phyloP scores from a whole-genome alignment of 1,140 invertebrate genomes.

The Rhopalosiphum padi region DNA sequence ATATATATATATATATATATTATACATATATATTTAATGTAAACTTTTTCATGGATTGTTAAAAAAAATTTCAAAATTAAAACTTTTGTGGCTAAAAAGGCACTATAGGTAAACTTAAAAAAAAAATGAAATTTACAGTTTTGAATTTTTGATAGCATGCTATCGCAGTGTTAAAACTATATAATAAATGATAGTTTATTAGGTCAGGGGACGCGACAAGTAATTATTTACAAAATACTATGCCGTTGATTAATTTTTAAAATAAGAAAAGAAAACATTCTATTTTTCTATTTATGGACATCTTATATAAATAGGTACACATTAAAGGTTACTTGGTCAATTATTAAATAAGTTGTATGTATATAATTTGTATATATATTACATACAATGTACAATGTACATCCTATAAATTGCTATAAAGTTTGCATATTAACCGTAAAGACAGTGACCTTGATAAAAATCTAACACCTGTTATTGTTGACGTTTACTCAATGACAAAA shows the following conservation, averaged over 20 bases:
- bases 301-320: background rate
- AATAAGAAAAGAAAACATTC: background rate
- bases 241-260: background rate
- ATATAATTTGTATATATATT: background rate
- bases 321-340: slow-evolving; percentile 33
- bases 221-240: background rate
- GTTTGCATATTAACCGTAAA: slow-evolving; percentile 5
- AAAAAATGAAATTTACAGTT: background rate
- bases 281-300: slow-evolving; percentile 27
- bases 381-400: background rate
- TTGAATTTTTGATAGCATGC: background rate
- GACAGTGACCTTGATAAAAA: slow-evolving; percentile 37
- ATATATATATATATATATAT: background rate
- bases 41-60: background rate
- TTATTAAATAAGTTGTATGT: background rate
- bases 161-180: background rate
- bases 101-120: background rate
- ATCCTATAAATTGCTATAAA: background rate
- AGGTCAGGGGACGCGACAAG: background rate
- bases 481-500: slow-evolving; percentile 37
- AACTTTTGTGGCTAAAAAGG: background rate
- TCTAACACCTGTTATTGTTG: background rate
- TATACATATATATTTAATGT: background rate
- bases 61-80: background rate
- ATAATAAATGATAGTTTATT: background rate